Base-by-base conservation (phyloP, 2,888 invertebrate species). In the Cephonodes hylas region DNA sequence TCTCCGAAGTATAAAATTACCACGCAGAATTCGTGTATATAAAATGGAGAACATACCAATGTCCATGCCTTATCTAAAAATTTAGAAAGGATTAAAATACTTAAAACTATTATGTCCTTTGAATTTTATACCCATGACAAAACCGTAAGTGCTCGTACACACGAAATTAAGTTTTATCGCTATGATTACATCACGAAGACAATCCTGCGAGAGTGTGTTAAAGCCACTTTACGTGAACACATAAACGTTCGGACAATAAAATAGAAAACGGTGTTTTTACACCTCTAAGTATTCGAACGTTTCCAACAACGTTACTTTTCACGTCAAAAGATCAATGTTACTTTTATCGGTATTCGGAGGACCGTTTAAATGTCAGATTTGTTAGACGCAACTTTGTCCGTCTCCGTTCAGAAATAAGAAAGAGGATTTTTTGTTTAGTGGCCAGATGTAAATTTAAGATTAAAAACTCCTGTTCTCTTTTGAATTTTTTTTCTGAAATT, bases 221-320 rank as follows among this genome's bases (percentile, higher is more conserved):
- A 31, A 10, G 44, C 44, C 10, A 53, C 18, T 48, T 48, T 48
- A 48, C 27, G 48, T 48, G 53, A 27, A 31, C 23, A 8, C 53
- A 53, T 53, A 53, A 48, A 31, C 31, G 53, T 53, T 31, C 15
- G 18, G 31, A 31, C 31, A 27, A 53, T 53, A 53, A 53, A 53
- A 53, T 31, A 31, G 53, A 53, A 31, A 53, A 53, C 53, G 18
- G 53, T 53, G 18, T 53, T 48, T 44, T 53, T 53, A 53, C 53
- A 31, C 53, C 18, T 53, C 31, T 7, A 53, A 18, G 18, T 27
- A 15, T 53, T 27, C 8, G 27, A 6, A 8, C 18, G 27, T 53
- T 53, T 31, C 31, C 18, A 53, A 44, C 44, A 20, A 18, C 18
- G 18, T 20, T 15, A 18, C 18, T 8, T 6, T 31, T 18, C 25